Evolutionary conservation across 92 coral and sea anemone species (phyloP).

Genomic region (Palythoa grandiflora): DNA sequence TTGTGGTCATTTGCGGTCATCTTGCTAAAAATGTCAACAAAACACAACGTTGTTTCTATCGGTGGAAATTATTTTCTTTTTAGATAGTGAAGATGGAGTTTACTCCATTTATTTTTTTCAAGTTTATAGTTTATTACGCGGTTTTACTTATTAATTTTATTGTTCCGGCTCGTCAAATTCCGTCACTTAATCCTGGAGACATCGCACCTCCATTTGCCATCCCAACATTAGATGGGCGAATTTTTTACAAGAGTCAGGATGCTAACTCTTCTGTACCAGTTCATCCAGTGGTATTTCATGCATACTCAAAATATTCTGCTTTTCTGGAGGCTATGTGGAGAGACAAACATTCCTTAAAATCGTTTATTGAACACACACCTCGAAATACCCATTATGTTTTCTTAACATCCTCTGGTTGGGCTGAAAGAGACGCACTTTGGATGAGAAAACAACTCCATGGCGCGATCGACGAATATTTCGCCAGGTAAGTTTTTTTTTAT

Average conservation of each 20-base stretch:
- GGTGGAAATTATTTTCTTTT: conserved; percentile 17
- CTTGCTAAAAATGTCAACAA: conserved; percentile 54
- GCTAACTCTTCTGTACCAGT: conserved; percentile 59
- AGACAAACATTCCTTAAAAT: conserved; percentile 72
- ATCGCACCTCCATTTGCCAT: conserved; percentile 92
- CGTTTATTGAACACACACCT: conserved; percentile 77
- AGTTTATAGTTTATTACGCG: neutral
- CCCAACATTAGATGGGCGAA: conserved; percentile 89
- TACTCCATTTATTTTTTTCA: neutral
- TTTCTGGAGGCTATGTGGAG: conserved; percentile 93
- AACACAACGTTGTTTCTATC: neutral
- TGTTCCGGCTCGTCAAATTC: conserved; percentile 64
- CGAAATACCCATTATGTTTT: conserved; percentile 90
- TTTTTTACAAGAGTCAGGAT: conserved; percentile 73
- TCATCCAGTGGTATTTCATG: conserved; percentile 89
- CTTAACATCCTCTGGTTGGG: conserved; percentile 77
- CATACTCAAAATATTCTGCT: conserved; percentile 88
- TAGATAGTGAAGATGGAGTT: conserved; percentile 27
- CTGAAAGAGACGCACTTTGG: conserved; percentile 76
- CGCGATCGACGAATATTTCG: conserved; percentile 73
- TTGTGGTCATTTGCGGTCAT: conserved; percentile 54
- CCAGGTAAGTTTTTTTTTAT: conserved; percentile 50
- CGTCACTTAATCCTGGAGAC: conserved; percentile 79
- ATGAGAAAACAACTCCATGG: conserved; percentile 69
- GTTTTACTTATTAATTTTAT: neutral